Conservation (phyloP, 2,113 vertebrate species). For the Hiodon tergisus region DNA sequence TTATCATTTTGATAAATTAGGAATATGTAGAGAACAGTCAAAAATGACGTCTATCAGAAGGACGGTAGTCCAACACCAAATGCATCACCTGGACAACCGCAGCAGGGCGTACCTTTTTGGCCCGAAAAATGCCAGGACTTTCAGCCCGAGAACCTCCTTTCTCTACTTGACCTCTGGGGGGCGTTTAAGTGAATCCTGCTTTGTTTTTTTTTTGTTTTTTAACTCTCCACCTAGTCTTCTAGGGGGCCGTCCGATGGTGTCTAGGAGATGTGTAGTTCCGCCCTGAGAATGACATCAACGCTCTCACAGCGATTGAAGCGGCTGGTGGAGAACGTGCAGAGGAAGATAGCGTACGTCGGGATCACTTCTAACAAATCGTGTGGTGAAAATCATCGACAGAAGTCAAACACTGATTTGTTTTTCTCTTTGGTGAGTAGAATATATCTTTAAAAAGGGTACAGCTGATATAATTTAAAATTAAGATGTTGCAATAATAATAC, state of each 20-base stretch:
- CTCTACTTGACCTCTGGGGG: slow-evolving; percentile 18
- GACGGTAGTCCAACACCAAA: too few species aligned
- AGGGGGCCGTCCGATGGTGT: slow-evolving; percentile 40
- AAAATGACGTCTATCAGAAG: too few species aligned
- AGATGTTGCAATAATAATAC: slow-evolving; percentile 49
- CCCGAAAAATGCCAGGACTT: too few species aligned
- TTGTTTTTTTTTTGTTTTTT: too few species aligned
- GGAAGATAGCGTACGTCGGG: neutral
- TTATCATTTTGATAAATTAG: too few species aligned
- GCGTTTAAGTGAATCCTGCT: slow-evolving; percentile 15
- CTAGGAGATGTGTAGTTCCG: slow-evolving; percentile 55
- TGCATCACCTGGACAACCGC: too few species aligned
- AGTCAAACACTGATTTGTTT: slow-evolving; percentile 17
- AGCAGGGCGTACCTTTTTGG: too few species aligned
- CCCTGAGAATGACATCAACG: slow-evolving; percentile 50
- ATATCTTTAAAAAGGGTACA: too few species aligned
- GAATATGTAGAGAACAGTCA: too few species aligned
- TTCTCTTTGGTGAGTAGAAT: slow-evolving; percentile 44
- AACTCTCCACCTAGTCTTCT: slow-evolving; percentile 38
- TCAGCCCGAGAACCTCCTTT: neutral
- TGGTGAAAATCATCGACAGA: neutral
- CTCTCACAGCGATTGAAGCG: slow-evolving; percentile 20
- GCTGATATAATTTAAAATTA: slow-evolving; percentile 24
- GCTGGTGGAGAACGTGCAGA: slow-evolving; percentile 39
- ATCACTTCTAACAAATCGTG: neutral